Conservation (phyloP, 2,888 invertebrate species). For the Rhagophthalmus giganteus region DNA sequence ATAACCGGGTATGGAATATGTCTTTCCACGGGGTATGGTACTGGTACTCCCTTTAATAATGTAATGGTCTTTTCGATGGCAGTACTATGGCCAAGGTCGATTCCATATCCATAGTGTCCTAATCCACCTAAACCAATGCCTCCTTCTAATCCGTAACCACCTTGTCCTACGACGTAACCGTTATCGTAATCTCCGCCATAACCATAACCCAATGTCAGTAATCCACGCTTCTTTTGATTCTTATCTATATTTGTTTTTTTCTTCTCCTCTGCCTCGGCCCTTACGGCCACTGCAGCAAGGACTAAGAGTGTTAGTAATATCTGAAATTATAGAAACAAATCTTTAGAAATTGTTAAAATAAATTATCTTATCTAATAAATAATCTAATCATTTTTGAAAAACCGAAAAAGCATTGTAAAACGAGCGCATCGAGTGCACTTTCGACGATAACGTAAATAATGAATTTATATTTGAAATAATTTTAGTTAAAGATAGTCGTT, state of each 20-base stretch:
- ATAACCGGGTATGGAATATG: conserved; percentile 64
- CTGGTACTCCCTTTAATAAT: conserved; percentile 66
- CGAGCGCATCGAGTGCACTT: too few species aligned
- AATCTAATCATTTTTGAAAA: not conserved
- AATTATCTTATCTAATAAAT: not conserved
- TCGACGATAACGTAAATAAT: too few species aligned
- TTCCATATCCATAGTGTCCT: conserved; percentile 39
- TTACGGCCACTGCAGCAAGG: conserved; percentile 68
- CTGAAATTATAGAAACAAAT: conserved; percentile 34
- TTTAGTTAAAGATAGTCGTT: not conserved
- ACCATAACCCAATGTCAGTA: conserved; percentile 77
- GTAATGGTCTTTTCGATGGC: conserved; percentile 68
- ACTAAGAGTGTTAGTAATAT: conserved; percentile 59
- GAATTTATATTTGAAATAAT: too few species aligned
- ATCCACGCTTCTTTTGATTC: conserved; percentile 81
- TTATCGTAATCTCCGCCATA: conserved; percentile 77
- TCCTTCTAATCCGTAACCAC: conserved; percentile 60
- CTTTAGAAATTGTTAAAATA: conserved; percentile 5
- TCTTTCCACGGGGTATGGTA: conserved; percentile 67
- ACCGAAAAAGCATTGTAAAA: not conserved
- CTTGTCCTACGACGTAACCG: conserved; percentile 67
- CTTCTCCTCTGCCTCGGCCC: conserved; percentile 70
- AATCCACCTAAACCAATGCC: conserved; percentile 55
- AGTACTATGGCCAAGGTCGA: conserved; percentile 54
- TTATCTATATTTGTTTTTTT: conserved; percentile 61